Percentiles rank a stretch among this genome's conserved stretches.
Evolutionary conservation across 2,797 vertebrate species (phyloP).

Genomic region (Oreochromis mossambicus): DNA sequence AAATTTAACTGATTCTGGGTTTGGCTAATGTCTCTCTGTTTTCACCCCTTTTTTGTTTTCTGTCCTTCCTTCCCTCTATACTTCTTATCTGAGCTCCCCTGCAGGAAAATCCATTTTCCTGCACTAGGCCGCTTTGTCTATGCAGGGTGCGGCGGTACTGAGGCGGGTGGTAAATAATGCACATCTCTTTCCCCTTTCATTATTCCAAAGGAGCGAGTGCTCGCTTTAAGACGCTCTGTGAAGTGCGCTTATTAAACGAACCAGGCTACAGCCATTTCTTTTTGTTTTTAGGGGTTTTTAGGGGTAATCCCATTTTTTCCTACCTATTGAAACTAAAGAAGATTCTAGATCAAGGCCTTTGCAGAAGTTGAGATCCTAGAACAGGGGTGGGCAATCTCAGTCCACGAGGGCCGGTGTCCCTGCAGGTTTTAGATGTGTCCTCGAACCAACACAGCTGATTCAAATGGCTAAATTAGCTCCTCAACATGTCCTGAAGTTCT

Average conservation of each 20-base stretch:
- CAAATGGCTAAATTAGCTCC: too few species aligned
- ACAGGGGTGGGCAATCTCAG: too few species aligned
- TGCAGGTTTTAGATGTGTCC: too few species aligned
- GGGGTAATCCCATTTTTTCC: neutral
- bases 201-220: conserved; percentile 44
- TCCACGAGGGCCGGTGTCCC: too few species aligned
- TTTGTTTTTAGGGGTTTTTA: neutral
- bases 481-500: too few species aligned
- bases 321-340: conserved; percentile 2
- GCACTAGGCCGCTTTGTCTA: conserved; percentile 62
- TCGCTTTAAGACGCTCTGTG: conserved; percentile 44
- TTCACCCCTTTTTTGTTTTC: conserved; percentile 7
- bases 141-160: conserved; percentile 27
- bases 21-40: conserved; percentile 8
- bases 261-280: conserved; percentile 17
- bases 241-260: conserved; percentile 68
- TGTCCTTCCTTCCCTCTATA: neutral
- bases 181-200: conserved; percentile 62
- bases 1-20: conserved; percentile 18
- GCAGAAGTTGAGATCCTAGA: conserved; percentile 2
- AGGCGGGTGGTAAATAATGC: conserved; percentile 78
- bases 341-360: conserved; percentile 23
- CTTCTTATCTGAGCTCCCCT: conserved; percentile 44
- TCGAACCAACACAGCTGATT: too few species aligned
- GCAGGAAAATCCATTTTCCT: conserved; percentile 68